Evolutionary conservation across 2,797 vertebrate species (phyloP).

Genomic region (Pseudochaenichthys georgianus): DNA sequence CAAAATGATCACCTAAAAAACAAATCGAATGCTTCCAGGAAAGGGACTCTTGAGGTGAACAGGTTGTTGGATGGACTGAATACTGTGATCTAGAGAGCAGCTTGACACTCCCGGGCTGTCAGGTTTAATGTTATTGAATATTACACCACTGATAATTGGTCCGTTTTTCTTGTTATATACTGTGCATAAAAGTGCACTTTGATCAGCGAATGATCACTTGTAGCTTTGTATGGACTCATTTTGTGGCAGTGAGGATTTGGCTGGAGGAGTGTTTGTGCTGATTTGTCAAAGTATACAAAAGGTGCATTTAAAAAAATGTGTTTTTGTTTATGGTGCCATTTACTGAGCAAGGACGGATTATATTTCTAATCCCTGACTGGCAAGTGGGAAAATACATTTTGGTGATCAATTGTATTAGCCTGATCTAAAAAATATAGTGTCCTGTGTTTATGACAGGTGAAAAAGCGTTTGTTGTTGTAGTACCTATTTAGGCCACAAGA

Average conservation of each 20-base stretch:
- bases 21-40: constrained; percentile 72
- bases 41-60: constrained; percentile 14
- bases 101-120: constrained; percentile 43
- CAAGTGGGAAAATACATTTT: no score
- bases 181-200: constrained; percentile 22
- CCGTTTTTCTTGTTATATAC: constrained; percentile 22
- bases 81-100: constrained; percentile 70
- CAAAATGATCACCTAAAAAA: constrained; percentile 39
- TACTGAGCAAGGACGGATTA: constrained; percentile 27
- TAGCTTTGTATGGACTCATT: constrained; percentile 39
- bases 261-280: constrained; percentile 26
- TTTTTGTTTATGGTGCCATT: constrained; percentile 48
- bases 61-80: constrained; percentile 54
- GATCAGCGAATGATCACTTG: constrained; percentile 30
- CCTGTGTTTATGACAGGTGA: no score
- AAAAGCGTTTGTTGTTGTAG: no score
- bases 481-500: no score
- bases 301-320: constrained; percentile 19
- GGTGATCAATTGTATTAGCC: no score
- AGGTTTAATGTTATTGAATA: constrained; percentile 25
- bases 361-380: background rate
- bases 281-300: constrained; percentile 46
- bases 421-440: no score
- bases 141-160: constrained; percentile 4
- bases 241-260: constrained; percentile 9